A percentile compares a stretch with the other conserved stretches of the same genome.
Conservation (phyloP, 2,888 invertebrate species). For the Hydraecia micacea region DNA sequence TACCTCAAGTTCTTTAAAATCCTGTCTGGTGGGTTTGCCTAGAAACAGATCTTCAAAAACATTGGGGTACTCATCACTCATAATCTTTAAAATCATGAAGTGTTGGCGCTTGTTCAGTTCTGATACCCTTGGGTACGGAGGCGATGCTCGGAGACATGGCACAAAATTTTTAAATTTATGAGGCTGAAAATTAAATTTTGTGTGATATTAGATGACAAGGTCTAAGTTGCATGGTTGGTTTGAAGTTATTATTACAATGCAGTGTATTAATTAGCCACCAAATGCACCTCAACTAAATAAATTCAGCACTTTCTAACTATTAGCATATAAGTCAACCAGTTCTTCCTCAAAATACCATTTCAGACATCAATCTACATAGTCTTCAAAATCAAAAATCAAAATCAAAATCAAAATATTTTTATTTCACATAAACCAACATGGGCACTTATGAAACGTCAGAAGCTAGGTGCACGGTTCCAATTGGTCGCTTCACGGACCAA, state of each 20-base stretch:
- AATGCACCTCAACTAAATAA: background rate
- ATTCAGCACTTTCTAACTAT: background rate
- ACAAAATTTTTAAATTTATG: slow-evolving; percentile 66
- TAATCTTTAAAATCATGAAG: slow-evolving; percentile 76
- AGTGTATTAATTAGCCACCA: background rate
- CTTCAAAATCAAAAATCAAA: too few species aligned
- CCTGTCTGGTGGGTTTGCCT: slow-evolving; percentile 73
- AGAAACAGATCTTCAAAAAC: slow-evolving; percentile 71
- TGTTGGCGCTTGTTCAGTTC: slow-evolving; percentile 75
- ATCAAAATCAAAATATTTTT: too few species aligned
- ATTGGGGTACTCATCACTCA: slow-evolving; percentile 73
- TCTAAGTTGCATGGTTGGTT: background rate
- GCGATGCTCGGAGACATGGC: slow-evolving; percentile 72
- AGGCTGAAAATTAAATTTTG: slow-evolving; percentile 61
- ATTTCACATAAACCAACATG: too few species aligned
- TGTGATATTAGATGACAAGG: background rate
- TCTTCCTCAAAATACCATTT: background rate
- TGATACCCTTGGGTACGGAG: slow-evolving; percentile 78
- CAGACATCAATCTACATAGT: too few species aligned
- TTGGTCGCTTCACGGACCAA: too few species aligned
- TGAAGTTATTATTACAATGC: slow-evolving; percentile 58
- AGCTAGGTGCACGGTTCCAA: too few species aligned
- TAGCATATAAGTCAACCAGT: background rate
- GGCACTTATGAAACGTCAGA: too few species aligned
- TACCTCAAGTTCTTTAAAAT: slow-evolving; percentile 78